A percentile compares a stretch with the other conserved stretches of the same genome.
These are phyloP conservation scores for Eurois occulta DNA, from an alignment of 2,888 invertebrate genomes.

Conservation along the genomic window DNA sequence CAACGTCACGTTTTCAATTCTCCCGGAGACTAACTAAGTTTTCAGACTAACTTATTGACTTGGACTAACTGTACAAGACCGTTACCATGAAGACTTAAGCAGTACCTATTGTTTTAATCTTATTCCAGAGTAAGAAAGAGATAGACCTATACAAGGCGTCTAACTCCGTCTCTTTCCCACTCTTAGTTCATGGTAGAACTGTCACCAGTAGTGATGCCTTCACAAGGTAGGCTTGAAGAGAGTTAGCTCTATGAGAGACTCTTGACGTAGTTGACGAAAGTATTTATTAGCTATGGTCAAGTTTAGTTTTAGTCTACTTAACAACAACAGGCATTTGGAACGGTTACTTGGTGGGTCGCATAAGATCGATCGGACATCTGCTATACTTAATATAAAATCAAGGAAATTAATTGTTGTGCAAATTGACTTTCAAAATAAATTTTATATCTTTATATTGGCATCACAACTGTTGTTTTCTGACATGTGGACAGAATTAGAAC, in stretches of 20 bases:
- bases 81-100: neutral
- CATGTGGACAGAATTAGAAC: neutral
- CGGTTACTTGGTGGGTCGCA: neutral
- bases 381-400: neutral
- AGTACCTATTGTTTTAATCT: neutral
- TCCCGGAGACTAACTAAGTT: too few relatives aligned
- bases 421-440: neutral
- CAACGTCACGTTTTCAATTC: neutral
- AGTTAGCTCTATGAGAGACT: neutral
- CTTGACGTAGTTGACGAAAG: neutral
- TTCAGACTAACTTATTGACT: neutral
- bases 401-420: neutral
- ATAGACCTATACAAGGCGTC: neutral
- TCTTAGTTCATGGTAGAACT: neutral
- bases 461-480: neutral
- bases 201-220: neutral
- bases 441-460: neutral
- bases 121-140: neutral
- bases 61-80: neutral
- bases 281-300: conserved; percentile 17
- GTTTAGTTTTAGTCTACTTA: neutral
- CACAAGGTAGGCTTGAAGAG: neutral
- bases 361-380: conserved; percentile 1
- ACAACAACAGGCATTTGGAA: neutral
- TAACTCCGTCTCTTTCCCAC: neutral